A percentile compares a stretch with the other conserved stretches of the same genome.
Conservation (phyloP, 1,140 invertebrate species). For the Bombus consobrinus region DNA sequence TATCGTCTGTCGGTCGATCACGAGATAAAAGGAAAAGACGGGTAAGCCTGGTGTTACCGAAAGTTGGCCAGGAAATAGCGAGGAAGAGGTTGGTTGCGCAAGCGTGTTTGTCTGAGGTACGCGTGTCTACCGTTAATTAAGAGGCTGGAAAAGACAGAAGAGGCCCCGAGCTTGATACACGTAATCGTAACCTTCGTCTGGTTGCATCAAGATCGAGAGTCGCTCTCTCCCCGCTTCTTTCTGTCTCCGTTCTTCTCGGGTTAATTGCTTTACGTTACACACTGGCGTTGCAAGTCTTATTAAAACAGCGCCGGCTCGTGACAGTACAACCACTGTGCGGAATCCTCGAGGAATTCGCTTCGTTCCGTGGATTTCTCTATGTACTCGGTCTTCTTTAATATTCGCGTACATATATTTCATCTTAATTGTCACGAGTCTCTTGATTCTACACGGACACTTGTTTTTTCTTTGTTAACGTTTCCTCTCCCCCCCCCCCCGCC, state of each 20-base stretch:
- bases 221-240: neutral
- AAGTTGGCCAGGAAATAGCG: neutral
- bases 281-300: constrained; percentile 59
- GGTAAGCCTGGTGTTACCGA: neutral
- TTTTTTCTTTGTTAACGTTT: too few relatives aligned
- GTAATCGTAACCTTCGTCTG: constrained; percentile 67
- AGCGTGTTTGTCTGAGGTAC: constrained; percentile 9
- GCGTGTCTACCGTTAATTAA: constrained; percentile 51
- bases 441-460: neutral
- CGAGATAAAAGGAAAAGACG: neutral
- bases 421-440: neutral
- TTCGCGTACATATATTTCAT: neutral
- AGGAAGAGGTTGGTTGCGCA: constrained; percentile 8
- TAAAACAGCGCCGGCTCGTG: constrained; percentile 67
- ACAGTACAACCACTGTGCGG: constrained; percentile 62
- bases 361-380: neutral
- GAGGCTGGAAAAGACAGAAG: constrained; percentile 52
- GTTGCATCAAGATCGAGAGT: constrained; percentile 52
- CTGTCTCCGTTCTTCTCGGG: constrained; percentile 13
- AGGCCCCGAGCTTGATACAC: constrained; percentile 50
- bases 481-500: too few relatives aligned
- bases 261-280: constrained; percentile 70
- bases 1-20: neutral
- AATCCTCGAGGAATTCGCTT: constrained; percentile 34
- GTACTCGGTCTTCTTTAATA: neutral